Evolutionary conservation across 2,888 invertebrate genomes (phyloP), one percentile per base, ranked within the genome.

Genomic region (Euclidia mi): DNA sequence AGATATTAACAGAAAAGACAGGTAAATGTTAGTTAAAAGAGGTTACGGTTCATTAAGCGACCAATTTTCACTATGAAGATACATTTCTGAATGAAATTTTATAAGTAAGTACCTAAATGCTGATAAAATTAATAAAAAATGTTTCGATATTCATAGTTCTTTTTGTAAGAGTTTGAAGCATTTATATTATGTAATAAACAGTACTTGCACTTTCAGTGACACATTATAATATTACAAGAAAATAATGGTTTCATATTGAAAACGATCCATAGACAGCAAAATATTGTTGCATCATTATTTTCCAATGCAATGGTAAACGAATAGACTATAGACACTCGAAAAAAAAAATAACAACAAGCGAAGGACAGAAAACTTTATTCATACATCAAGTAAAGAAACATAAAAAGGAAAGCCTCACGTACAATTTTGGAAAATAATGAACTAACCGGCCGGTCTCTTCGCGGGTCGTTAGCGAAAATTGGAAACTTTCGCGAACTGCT

Each of bases 401-500:
- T 55, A 67, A 65, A 68, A 60, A 51, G 60, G 64, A 62, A 63
- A 67, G 75, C 69, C 75, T 71, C 74, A 77, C 80, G 82, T 80
- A 84, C 86, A 87, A 82, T 89, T 91, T 90, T 84, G 78, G 81
- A 86, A 90, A 91, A 92, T 92, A 92, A 92, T 92, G 88, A 90
- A 92, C 85, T 87, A 84, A 82, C 83, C 82, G 80, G 71, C 78
- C 82, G 87, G 84, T 87, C 86, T 87, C 81, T 81, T 84, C 76
- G 79, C 82, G 80, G 83, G 88, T 90, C 88, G 92, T 91, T 91
- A 90, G 81, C 88, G 85, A 72, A 78, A 79, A 87, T 88, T 84
- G 79, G 79, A 80, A 82, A 87, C 87, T 84, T 73, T 70, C 51
- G 55, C 55, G 56, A 72, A 65, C 69, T 76, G 69, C 47, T 60